Percentiles rank a stretch among this genome's conserved stretches.
Conservation (phyloP, 2,888 invertebrate species). For the Drosophila parthenogenetica region DNA sequence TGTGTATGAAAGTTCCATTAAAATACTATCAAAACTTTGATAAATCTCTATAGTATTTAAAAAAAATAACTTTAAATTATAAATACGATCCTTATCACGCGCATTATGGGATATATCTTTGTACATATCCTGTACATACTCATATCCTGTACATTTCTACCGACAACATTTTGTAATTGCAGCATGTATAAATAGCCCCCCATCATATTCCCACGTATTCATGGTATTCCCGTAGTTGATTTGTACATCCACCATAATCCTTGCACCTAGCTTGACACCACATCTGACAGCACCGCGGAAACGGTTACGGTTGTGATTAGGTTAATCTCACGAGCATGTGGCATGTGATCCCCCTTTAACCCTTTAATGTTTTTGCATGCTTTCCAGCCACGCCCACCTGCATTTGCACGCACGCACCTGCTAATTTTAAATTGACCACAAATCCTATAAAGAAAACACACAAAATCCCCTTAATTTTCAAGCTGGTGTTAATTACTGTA, state of each 20-base stretch:
- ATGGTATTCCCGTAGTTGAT: conserved; percentile 16
- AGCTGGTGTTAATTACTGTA: conserved; percentile 46
- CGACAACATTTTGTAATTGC: conserved; percentile 6
- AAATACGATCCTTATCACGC: not conserved
- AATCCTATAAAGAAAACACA: conserved; percentile 11
- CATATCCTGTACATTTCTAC: not conserved
- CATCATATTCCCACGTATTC: conserved; percentile 1
- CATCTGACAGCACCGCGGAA: conserved; percentile 12
- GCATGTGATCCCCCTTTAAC: conserved; percentile 22
- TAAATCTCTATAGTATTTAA: not conserved
- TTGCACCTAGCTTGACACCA: conserved; percentile 22
- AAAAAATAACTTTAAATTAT: not conserved
- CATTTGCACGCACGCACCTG: conserved; percentile 46
- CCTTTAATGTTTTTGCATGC: conserved; percentile 43
- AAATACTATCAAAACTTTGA: too few relatives aligned
- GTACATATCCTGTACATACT: conserved; percentile 6
- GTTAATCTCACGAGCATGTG: conserved; percentile 38
- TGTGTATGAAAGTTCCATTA: too few relatives aligned
- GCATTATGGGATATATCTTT: not conserved
- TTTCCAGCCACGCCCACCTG: conserved; percentile 45
- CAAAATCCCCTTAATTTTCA: conserved; percentile 8
- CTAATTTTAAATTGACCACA: conserved; percentile 26
- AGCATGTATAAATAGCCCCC: conserved; percentile 8
- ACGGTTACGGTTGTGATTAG: conserved; percentile 18
- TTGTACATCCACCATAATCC: conserved; percentile 1